phyloP scores from a whole-genome alignment of 2,113 vertebrate species.

The Rostratula benghalensis region DNA sequence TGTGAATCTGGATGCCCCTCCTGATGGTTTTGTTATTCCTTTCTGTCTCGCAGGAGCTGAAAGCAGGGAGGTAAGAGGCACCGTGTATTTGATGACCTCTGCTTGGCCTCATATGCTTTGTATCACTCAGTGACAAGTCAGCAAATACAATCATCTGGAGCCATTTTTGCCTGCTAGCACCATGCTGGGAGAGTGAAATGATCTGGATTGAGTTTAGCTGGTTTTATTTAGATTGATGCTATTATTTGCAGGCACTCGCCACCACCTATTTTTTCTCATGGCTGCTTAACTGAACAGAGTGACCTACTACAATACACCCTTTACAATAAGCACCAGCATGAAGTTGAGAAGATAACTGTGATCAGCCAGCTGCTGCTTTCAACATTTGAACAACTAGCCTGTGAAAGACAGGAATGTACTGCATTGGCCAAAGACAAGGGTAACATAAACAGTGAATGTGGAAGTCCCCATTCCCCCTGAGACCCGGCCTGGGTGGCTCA shows the following conservation, averaged over 20 bases:
- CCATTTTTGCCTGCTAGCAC: background rate
- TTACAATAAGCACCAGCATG: background rate
- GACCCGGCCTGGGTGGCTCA: background rate
- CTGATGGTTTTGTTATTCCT: background rate
- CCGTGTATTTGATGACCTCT: conserved; percentile 7
- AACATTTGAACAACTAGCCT: background rate
- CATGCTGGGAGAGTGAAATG: background rate
- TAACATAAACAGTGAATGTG: background rate
- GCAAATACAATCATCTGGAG: conserved; percentile 10
- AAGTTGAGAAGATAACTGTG: background rate
- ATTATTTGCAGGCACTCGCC: background rate
- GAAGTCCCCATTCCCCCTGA: background rate
- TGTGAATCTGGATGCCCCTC: background rate
- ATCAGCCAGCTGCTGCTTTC: background rate
- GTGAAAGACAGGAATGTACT: background rate
- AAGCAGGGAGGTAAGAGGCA: conserved; percentile 6
- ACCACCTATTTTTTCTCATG: background rate
- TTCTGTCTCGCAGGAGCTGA: background rate
- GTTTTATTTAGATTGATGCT: conserved; percentile 12
- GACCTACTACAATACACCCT: background rate
- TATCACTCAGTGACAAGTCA: conserved; percentile 23
- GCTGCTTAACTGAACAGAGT: background rate
- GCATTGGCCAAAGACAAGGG: background rate
- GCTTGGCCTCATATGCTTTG: conserved; percentile 46
- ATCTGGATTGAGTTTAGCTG: background rate